Evolutionary conservation across 2,797 vertebrate species (phyloP), one percentile per base, ranked within the genome.

Genomic region (Siniperca obscura): DNA sequence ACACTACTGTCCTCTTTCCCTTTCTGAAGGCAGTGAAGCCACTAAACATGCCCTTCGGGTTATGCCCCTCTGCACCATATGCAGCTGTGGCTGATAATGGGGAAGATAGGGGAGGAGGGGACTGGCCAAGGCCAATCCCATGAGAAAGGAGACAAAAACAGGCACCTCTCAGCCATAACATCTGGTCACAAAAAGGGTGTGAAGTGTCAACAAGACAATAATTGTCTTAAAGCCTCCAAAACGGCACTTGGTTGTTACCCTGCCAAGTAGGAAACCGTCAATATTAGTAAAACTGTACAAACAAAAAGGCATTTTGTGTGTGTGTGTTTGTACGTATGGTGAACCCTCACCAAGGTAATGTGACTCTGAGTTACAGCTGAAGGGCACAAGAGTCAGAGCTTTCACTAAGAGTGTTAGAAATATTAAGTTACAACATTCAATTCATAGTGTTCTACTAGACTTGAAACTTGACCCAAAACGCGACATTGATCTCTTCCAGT

Each of bases 371-470:
- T 80, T 86, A 85, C 80, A 90, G 83, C 92, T 89, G 73, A 68
- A 91, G 87, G 92, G 85, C 86, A 86, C 66, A n/a, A 66, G 66
- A 87, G 76, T 70, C 74, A 78, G 27, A 89, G 81, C 87, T 89
- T 91, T 90, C 76, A 90, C 67, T 80, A 53, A 42, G 78, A 76
- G 80, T 82, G 72, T 87, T 74, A 77, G 56, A 83, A 83, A 87
- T 92, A 92, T 92, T 77, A 90, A 70, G 81, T 92, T 93, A 85
- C 90, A 80, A 50, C 48, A 85, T 74, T 85, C 70, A 82, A 76
- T 85, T 86, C 81, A 84, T 13, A 19, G 67, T 52, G 52, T 68
- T 55, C 46, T 68, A 34, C 68, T 40, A 44, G n/a, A 77, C 40
- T 62, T 78, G 91, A 87, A 93, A 93, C 79, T 34, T 80, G 68